Evolutionary conservation across 1,140 invertebrate species (phyloP).

Genomic region (Glossosoma conforme): DNA sequence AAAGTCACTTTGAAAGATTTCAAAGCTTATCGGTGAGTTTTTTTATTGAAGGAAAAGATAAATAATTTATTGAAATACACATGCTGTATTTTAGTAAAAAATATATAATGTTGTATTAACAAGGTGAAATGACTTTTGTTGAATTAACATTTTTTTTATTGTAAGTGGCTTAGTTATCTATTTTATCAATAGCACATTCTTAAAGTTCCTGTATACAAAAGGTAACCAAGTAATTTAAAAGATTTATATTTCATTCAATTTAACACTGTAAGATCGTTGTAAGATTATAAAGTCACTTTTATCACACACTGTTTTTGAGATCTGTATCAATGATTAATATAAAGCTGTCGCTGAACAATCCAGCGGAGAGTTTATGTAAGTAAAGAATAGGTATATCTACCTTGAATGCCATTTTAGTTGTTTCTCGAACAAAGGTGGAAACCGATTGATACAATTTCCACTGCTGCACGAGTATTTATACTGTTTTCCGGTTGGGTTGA

Average conservation of each 20-base stretch:
- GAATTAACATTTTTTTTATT: background rate
- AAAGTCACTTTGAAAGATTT: background rate
- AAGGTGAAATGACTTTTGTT: background rate
- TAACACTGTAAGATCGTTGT: background rate
- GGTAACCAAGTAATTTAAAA: background rate
- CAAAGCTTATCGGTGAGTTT: background rate
- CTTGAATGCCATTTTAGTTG: slow-evolving; percentile 22
- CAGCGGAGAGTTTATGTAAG: no score
- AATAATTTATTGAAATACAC: background rate
- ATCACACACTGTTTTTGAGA: background rate
- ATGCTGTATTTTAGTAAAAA: background rate
- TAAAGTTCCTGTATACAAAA: background rate
- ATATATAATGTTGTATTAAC: background rate
- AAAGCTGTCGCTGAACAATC: background rate
- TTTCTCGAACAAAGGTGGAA: slow-evolving; percentile 14
- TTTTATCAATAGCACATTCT: background rate
- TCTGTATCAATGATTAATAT: background rate
- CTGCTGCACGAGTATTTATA: slow-evolving; percentile 10
- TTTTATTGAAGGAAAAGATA: background rate
- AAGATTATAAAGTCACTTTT: background rate
- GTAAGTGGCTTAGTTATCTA: no score
- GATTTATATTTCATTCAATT: background rate
- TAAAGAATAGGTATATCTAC: no score
- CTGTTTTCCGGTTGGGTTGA: background rate
- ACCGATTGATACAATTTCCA: slow-evolving; percentile 13